Conservation (phyloP, 2,888 invertebrate species). For the Tiliacea citrago region DNA sequence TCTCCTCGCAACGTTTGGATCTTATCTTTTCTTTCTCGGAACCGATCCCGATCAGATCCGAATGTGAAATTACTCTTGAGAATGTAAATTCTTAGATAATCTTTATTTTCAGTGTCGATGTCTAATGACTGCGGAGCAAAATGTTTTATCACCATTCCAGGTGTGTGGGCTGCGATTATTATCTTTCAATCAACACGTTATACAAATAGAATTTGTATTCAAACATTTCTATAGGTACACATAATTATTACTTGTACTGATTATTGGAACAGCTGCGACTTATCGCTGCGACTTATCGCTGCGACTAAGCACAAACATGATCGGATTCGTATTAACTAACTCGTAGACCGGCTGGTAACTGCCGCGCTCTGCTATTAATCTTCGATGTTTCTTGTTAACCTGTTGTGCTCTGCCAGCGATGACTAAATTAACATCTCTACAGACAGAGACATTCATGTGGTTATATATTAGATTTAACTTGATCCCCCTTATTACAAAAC, state of each 20-base stretch:
- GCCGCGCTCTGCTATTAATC: constrained; percentile 14
- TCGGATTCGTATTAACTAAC: neutral
- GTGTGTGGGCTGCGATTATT: neutral
- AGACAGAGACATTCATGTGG: neutral
- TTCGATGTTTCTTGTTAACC: constrained; percentile 42
- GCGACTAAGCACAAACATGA: neutral
- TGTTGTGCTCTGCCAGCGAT: constrained; percentile 40
- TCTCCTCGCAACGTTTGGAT: constrained; percentile 9
- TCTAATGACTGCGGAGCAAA: neutral
- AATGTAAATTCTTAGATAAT: neutral
- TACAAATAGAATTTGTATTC: neutral
- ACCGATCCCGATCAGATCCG: neutral
- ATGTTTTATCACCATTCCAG: neutral
- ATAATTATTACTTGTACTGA: neutral
- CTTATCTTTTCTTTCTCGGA: constrained; percentile 10
- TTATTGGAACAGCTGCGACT: constrained; percentile 5
- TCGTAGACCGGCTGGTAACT: neutral
- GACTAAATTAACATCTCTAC: constrained; percentile 31
- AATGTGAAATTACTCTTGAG: neutral
- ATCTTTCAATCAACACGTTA: constrained; percentile 1
- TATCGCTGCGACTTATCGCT: neutral
- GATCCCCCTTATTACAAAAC: no score
- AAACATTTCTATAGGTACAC: neutral
- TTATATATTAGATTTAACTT: neutral
- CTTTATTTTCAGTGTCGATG: neutral